Evolutionary conservation across 1,140 invertebrate genomes (phyloP), one percentile per base, ranked within the genome.

Genomic region (Panonychus citri): DNA sequence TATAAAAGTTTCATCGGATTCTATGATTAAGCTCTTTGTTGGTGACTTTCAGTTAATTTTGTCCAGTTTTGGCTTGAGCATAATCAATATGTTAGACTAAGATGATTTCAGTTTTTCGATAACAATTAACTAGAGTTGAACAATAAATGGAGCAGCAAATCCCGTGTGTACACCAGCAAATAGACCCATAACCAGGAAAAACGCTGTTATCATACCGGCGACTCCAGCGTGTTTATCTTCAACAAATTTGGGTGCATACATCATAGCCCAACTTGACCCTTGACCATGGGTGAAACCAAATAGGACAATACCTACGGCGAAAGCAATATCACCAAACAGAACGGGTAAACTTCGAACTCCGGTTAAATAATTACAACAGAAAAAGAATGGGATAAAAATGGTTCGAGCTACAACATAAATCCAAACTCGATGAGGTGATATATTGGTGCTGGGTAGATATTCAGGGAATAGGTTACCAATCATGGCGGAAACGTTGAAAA

Each of bases 161-260:
- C 17, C 17, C 26, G 24, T 21, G 28, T 51, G 17, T 0, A 51
- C 49, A 27, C 91, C 91, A 46, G 70, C 69, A 59, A 88, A 80
- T 17, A 95, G 86, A 26, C 91, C 91, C 1, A 85, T 81, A 1
- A 95, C 81, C 1, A 96, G 74, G 63, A 79, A 81, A 19, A 91
- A 88, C 1, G 83, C 87, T 28, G 80, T 89, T 68, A 90, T 85
- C 90, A 96, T 97, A 34, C 90, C 91, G 3, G 91, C 91, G 10
- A 79, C 82, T 0, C 81, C 72, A 24, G 85, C 82, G 67, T 93
- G 74, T 61, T 85, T 78, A 0, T 79, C 75, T 43, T 85, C 80
- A 12, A 94, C 89, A 40, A 76, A 79, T 60, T 86, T 79, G 46
- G 88, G 82, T 57, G 87, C 83, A 73, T 94, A 96, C 87, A 96